Percentiles rank a stretch among this genome's conserved stretches.
Conservation (phyloP, 2,888 invertebrate genomes). For the Oscheius onirici region DNA sequence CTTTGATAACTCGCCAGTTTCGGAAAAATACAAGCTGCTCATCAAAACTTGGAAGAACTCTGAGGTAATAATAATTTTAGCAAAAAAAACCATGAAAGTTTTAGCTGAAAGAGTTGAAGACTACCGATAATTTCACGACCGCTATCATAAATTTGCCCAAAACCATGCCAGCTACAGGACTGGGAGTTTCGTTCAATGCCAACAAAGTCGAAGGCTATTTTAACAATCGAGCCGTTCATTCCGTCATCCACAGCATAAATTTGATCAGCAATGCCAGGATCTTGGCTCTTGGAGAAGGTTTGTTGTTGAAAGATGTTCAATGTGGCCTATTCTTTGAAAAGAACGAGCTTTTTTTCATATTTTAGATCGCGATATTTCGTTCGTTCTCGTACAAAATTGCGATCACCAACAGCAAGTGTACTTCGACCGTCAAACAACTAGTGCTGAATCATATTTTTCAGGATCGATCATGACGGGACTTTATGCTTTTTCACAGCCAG, state of each 20-base stretch:
- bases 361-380: too few species aligned
- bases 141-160: slow-evolving; percentile 14
- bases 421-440: too few species aligned
- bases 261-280: slow-evolving; percentile 26
- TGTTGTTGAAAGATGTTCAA: neutral
- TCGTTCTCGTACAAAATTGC: neutral
- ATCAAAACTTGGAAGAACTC: neutral
- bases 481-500: slow-evolving; percentile 5
- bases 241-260: slow-evolving; percentile 20
- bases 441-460: slow-evolving; percentile 14
- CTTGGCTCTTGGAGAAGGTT: neutral
- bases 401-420: too few species aligned
- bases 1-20: neutral
- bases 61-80: slow-evolving; percentile 1
- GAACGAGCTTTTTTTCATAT: too few species aligned
- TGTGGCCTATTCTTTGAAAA: too few species aligned
- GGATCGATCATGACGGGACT: slow-evolving; percentile 24
- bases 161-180: slow-evolving; percentile 29
- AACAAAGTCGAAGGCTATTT: slow-evolving; percentile 14
- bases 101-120: slow-evolving; percentile 9
- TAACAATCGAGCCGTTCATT: slow-evolving; percentile 29
- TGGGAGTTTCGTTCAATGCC: slow-evolving; percentile 23
- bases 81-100: too few species aligned
- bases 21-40: neutral
- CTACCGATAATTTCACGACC: slow-evolving; percentile 2